A percentile compares a stretch with the other conserved stretches of the same genome.
phyloP scores from a whole-genome alignment of 2,888 invertebrate genomes.

The Ferrisia virgata region DNA sequence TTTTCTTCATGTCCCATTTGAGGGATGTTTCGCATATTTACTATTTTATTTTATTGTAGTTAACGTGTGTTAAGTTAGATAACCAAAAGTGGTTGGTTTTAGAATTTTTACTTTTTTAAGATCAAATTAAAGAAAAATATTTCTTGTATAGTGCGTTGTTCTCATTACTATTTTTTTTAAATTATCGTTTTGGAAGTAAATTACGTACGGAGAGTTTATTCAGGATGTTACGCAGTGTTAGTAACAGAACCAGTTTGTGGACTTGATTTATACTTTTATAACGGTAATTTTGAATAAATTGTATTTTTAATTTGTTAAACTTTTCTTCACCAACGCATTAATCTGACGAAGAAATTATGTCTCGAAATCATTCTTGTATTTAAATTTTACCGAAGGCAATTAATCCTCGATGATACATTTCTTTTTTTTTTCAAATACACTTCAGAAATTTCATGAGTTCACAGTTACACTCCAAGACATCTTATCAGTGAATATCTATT shows the following conservation, averaged over 20 bases:
- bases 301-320: conserved; percentile 32
- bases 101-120: conserved; percentile 40
- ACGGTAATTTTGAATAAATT: conserved; percentile 37
- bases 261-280: conserved; percentile 44
- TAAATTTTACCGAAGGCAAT: too few species aligned
- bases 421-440: too few species aligned
- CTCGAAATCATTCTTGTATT: too few species aligned
- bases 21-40: conserved; percentile 44
- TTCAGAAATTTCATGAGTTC: too few species aligned
- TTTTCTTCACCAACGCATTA: neutral
- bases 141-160: conserved; percentile 36
- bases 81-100: conserved; percentile 45
- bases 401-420: too few species aligned
- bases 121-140: conserved; percentile 37
- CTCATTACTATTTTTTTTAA: conserved; percentile 18
- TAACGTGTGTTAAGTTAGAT: conserved; percentile 43
- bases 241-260: conserved; percentile 28
- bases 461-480: too few species aligned
- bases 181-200: conserved; percentile 37
- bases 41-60: conserved; percentile 36
- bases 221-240: conserved; percentile 21
- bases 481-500: too few species aligned
- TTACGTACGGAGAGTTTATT: conserved; percentile 12
- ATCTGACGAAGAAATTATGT: too few species aligned
- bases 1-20: conserved; percentile 43